A percentile compares a stretch with the other conserved stretches of the same genome.
Evolutionary conservation across 2,888 invertebrate genomes (phyloP).

Genomic region (Thecocarcelia acutangulata): DNA sequence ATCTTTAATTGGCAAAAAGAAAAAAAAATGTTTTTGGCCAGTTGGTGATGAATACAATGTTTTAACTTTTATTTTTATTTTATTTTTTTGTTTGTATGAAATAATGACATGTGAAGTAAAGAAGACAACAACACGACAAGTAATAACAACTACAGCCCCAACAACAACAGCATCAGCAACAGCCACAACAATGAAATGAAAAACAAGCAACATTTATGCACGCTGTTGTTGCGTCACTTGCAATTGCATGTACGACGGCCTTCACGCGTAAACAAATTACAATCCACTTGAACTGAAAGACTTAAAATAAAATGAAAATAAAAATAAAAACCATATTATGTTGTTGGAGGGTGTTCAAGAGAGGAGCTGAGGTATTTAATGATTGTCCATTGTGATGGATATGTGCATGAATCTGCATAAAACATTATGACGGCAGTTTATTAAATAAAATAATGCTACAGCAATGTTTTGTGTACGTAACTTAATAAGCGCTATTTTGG

Average conservation of each 20-base stretch:
- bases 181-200: constrained; percentile 8
- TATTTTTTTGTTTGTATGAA: constrained; percentile 33
- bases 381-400: constrained; percentile 27
- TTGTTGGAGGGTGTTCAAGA: background rate
- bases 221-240: constrained; percentile 59
- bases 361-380: constrained; percentile 1
- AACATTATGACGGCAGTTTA: constrained; percentile 10
- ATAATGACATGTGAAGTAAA: constrained; percentile 38
- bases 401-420: constrained; percentile 8
- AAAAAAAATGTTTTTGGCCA: constrained; percentile 28
- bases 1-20: constrained; percentile 25
- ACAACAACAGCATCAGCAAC: constrained; percentile 24
- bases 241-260: constrained; percentile 69
- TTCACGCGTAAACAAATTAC: constrained; percentile 61
- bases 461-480: constrained; percentile 7
- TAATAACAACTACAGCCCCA: constrained; percentile 3
- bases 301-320: background rate
- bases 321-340: background rate
- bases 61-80: too few species aligned
- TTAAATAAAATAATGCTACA: background rate
- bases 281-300: constrained; percentile 38
- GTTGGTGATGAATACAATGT: constrained; percentile 55
- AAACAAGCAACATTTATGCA: constrained; percentile 47
- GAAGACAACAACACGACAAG: constrained; percentile 22
- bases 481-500: background rate